Evolutionary conservation across 2,113 vertebrate genomes (phyloP), one percentile per base, ranked within the genome.

Genomic region (Rhinichthys klamathensis): DNA sequence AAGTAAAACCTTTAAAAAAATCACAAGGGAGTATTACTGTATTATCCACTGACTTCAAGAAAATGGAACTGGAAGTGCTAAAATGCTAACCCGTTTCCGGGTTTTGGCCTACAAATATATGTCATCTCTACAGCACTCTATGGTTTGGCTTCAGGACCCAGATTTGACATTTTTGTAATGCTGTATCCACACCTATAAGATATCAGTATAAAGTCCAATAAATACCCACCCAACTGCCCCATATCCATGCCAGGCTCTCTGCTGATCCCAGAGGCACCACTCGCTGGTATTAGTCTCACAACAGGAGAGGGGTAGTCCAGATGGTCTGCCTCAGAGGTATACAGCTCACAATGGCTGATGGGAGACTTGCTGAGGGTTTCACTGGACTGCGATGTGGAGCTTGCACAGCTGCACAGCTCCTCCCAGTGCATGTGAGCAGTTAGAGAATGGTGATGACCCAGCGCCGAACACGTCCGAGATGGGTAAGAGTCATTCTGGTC

Each of bases 381-480:
- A 0, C 94, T 96, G 72, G 92, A 95, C 89, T 94, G 94, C 77
- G 96, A 96, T 91, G 92, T 95, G 11, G 92, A 92, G n/a, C 95
- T 96, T 61, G 88, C 93, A 78, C 93, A 96, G 91, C 95, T 97
- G 65, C 92, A 95, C 89, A 72, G 18, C 0, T 94, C 93, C 0
- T 96, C 94, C 95, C 94, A 95, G 79, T 85, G 91, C 13, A 91
- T 85, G 83, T 92, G 94, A n/a, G 88, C 80, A 21, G 85, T 86
- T 0, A 93, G 92, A 77, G 92, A 89, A 86, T 88, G 92, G 0
- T 91, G 89, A 83, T 85, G 90, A 90, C 79, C 87, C 87, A 93
- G 91, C 44, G 91, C 89, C 0, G 88, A 93, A 86, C 94, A 94
- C 65, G 94, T 92, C 89, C 92, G 94, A 86, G 93, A 92, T 0